Evolutionary conservation across 2,113 vertebrate species (phyloP).

Genomic region (Ochotona princeps): DNA sequence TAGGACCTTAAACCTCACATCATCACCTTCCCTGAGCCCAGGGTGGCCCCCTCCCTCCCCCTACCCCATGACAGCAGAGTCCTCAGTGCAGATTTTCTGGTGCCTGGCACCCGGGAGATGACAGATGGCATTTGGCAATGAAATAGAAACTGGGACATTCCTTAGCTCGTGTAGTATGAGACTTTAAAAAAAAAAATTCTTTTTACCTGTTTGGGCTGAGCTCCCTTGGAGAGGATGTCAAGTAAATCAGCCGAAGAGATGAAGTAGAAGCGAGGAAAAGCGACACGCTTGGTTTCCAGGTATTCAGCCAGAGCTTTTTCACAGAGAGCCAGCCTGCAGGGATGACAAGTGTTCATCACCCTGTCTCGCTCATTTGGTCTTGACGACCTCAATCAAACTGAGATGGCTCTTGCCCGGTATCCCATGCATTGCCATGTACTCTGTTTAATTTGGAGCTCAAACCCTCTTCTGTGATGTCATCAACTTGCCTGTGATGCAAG

Average conservation of each 20-base stretch:
- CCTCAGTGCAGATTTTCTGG: slow-evolving; percentile 30
- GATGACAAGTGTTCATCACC: slow-evolving; percentile 16
- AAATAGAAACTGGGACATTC: slow-evolving; percentile 46
- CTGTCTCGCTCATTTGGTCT: not conserved
- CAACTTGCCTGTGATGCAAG: not conserved
- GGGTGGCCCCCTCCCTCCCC: not conserved
- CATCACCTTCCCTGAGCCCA: not conserved
- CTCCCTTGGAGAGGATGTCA: slow-evolving; percentile 90
- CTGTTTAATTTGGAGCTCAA: not conserved
- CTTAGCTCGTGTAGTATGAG: slow-evolving; percentile 6
- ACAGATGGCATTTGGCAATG: slow-evolving; percentile 47
- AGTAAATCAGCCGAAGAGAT: slow-evolving; percentile 90
- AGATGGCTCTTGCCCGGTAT: not conserved
- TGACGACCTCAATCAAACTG: not conserved
- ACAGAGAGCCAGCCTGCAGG: slow-evolving; percentile 87
- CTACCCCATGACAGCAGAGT: not conserved
- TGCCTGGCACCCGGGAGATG: not conserved
- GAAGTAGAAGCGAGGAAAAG: slow-evolving; percentile 90
- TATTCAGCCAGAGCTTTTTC: slow-evolving; percentile 90
- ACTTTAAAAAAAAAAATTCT: slow-evolving; percentile 1
- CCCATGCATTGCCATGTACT: not conserved
- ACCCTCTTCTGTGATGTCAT: not conserved
- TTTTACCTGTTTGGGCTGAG: slow-evolving; percentile 87
- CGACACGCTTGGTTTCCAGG: slow-evolving; percentile 88
- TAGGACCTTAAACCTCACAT: not conserved